These are phyloP conservation scores for Mustela nigripes DNA, from an alignment of 2,113 vertebrate genomes.

Conservation along the genomic window DNA sequence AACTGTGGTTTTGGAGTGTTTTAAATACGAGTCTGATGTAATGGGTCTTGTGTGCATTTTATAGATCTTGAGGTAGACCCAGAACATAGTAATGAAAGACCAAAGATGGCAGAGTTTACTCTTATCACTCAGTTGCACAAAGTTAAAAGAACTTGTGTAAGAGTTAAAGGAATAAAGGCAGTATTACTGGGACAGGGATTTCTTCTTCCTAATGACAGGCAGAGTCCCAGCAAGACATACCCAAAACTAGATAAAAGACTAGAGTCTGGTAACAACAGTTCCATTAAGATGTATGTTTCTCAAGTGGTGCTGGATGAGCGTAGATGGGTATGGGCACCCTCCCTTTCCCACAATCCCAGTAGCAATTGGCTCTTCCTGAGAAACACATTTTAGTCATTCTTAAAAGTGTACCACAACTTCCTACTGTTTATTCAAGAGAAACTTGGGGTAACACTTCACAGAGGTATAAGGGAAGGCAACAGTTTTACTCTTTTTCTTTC, in stretches of 20 bases:
- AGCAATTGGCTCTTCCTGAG: not conserved
- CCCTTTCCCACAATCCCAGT: not conserved
- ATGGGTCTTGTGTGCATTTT: not conserved
- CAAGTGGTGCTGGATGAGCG: not conserved
- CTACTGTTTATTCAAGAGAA: not conserved
- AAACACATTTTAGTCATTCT: not conserved
- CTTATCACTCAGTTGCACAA: not conserved
- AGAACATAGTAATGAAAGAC: not conserved
- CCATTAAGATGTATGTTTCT: not conserved
- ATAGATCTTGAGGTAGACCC: not conserved
- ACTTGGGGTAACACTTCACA: not conserved
- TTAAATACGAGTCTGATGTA: not conserved
- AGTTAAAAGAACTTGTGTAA: not conserved
- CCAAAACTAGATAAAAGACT: not conserved
- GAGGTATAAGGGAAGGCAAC: not conserved
- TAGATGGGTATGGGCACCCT: not conserved
- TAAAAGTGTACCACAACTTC: not conserved
- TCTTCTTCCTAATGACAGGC: not conserved
- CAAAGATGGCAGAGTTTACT: not conserved
- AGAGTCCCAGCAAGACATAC: not conserved
- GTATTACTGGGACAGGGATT: not conserved
- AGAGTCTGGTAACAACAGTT: not conserved
- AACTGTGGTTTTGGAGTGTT: not conserved
- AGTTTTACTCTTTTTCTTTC: not conserved
- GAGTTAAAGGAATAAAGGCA: not conserved